Percentiles rank a stretch among this genome's conserved stretches.
These are phyloP conservation scores for Galeopsomyia nigrocyanea DNA, from an alignment of 2,888 invertebrate genomes.

Conservation along the genomic window DNA sequence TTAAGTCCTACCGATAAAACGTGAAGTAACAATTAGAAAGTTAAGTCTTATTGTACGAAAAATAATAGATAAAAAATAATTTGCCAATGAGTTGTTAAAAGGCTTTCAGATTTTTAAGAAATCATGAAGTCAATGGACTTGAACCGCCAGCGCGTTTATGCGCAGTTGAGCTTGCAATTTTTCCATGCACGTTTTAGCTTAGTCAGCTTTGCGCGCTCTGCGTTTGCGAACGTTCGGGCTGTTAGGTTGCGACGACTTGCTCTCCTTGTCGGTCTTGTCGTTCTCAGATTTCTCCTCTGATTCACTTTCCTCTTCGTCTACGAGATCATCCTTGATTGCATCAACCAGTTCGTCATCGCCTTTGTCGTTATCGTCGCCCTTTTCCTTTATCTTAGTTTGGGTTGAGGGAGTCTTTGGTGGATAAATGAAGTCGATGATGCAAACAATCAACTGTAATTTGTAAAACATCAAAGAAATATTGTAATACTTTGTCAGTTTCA, in stretches of 20 bases:
- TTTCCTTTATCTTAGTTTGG: conserved; percentile 62
- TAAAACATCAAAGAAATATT: conserved; percentile 45
- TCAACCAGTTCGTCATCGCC: conserved; percentile 71
- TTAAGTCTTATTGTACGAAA: conserved; percentile 1
- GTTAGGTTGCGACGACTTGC: conserved; percentile 61
- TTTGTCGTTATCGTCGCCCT: conserved; percentile 62
- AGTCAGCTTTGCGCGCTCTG: conserved; percentile 81
- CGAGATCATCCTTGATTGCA: conserved; percentile 78
- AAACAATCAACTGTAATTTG: conserved; percentile 81
- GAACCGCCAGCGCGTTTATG: not conserved
- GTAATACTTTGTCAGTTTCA: not conserved
- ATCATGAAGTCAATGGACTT: not conserved
- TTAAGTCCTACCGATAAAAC: too few relatives aligned
- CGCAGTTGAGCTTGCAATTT: not conserved
- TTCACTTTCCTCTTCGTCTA: conserved; percentile 72
- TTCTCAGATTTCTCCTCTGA: conserved; percentile 71
- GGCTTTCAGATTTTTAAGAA: too few relatives aligned
- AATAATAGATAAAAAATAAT: conserved; percentile 9
- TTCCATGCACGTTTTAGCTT: conserved; percentile 48
- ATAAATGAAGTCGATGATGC: conserved; percentile 87
- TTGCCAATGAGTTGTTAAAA: too few relatives aligned
- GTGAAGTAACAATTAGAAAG: too few relatives aligned
- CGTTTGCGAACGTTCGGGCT: conserved; percentile 79
- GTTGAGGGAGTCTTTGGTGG: conserved; percentile 77
- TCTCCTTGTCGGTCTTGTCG: conserved; percentile 65